Base-by-base conservation (phyloP, 2,113 vertebrate genomes). In the Salvelinus sp. region DNA sequence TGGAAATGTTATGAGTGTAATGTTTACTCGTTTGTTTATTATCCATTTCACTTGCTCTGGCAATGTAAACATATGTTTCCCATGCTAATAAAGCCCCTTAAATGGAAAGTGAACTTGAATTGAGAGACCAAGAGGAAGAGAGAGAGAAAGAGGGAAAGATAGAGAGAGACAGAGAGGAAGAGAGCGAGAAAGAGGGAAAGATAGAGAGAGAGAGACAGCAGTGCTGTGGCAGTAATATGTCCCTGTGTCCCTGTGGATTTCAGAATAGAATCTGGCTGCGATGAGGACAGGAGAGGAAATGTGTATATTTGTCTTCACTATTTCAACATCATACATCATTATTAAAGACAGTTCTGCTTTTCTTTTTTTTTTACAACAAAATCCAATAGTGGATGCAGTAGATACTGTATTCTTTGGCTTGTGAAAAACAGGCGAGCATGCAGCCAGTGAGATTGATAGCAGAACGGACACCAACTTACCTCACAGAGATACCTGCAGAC, bases 231-330 rank as follows among this genome's bases (percentile, higher is more conserved):
- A 44, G 7, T 44, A 44, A 44, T 44, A 44, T 44, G 10, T 44
- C 9, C 38, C 10, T 57, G 20, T 57, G 5, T 62, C 58, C 6
- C n/a, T n/a, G 6, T 62, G 58, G 58, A 12, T 7, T 22, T 22
- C 14, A 60, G 57, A 5, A 20, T 14, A 60, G 18, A 18, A 14
- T 60, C 57, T 22, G 60, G 60, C 60, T 9, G 16, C 25, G 12
- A 66, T 12, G 4, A 66, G 13, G 64, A 62, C 22, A 27, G 64
- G 64, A 66, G 64, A 66, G 64, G 64, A 66, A 27, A 66, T 28
- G 64, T 28, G 22, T 14, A 16, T n/a, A 27, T 23, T 63, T 25
- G 9, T 63, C 60, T 62, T 14, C 20, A n/a, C 47, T 54, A 54
- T 54, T 54, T 54, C 50, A 4, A 54, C 50, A 54, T 54, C 50